Evolutionary conservation across 2,888 invertebrate species (phyloP).

Genomic region (Cosmia pyralina): DNA sequence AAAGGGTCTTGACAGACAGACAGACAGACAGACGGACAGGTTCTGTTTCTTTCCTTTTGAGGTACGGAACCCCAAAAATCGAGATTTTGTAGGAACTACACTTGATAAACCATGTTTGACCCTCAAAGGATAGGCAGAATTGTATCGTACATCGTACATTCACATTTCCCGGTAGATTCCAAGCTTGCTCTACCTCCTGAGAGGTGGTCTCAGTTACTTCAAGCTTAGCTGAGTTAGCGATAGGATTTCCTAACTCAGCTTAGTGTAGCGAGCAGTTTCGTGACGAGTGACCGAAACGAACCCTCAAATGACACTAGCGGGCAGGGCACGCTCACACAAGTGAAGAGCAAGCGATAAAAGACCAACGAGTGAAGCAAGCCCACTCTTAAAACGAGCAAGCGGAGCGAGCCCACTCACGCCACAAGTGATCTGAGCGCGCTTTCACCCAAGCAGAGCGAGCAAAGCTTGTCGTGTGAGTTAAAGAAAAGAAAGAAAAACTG

Average conservation of each 20-base stretch:
- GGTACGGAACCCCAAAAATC: too few relatives aligned
- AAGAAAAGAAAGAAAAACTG: too few relatives aligned
- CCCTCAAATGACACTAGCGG: not conserved
- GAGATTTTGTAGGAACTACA: not conserved
- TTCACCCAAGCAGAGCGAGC: not conserved
- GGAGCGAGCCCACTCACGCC: not conserved
- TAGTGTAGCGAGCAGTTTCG: not conserved
- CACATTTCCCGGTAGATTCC: not conserved
- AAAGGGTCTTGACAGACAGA: too few relatives aligned
- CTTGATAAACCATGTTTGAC: not conserved
- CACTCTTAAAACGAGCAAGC: not conserved
- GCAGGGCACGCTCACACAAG: not conserved
- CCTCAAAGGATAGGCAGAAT: not conserved
- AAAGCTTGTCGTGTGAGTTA: not conserved
- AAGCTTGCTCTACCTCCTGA: not conserved
- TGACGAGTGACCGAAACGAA: not conserved
- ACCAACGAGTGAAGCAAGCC: not conserved
- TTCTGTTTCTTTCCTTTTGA: too few relatives aligned
- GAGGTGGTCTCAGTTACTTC: not conserved
- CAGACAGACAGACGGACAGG: too few relatives aligned
- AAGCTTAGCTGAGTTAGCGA: not conserved
- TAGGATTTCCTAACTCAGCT: not conserved
- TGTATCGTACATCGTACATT: not conserved
- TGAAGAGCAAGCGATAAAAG: not conserved
- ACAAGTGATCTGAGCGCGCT: not conserved